These are phyloP conservation scores for Caenorhabditis afra DNA, from an alignment of 2,888 invertebrate species.

Conservation along the genomic window DNA sequence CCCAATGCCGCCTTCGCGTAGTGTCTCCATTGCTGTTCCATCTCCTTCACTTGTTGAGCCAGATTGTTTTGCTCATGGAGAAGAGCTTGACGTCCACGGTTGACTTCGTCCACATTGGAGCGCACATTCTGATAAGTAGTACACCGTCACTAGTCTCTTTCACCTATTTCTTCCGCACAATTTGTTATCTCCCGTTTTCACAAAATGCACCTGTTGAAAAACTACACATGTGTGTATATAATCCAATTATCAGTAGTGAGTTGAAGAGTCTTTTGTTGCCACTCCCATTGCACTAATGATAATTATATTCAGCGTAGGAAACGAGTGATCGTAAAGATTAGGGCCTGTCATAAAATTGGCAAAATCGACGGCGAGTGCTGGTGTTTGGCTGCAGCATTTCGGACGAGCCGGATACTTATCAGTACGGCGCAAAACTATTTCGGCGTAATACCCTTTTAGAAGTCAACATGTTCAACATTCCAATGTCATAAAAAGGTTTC, in stretches of 20 bases:
- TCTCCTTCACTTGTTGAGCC: constrained; percentile 36
- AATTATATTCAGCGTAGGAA: constrained; percentile 33
- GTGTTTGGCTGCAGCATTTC: constrained; percentile 1
- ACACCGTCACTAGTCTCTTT: neutral
- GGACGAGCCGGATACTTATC: constrained; percentile 25
- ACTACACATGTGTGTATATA: constrained; percentile 25
- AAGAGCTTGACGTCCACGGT: constrained; percentile 36
- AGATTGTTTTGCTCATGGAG: constrained; percentile 18
- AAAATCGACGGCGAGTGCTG: neutral
- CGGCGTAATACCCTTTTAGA: constrained; percentile 6
- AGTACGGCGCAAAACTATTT: constrained; percentile 25
- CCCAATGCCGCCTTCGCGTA: constrained; percentile 26
- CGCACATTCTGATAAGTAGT: constrained; percentile 48
- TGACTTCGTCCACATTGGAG: constrained; percentile 22
- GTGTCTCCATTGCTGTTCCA: constrained; percentile 38
- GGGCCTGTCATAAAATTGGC: constrained; percentile 23
- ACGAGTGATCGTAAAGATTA: constrained; percentile 44
- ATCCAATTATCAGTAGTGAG: constrained; percentile 23
- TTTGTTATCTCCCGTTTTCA: neutral
- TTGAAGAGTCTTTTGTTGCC: constrained; percentile 8
- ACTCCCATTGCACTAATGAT: constrained; percentile 36
- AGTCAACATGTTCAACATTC: constrained; percentile 31
- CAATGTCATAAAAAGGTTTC: constrained; percentile 9
- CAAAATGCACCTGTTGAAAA: constrained; percentile 9
- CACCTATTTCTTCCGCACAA: neutral